phyloP scores from a whole-genome alignment of 2,888 invertebrate genomes.

The Xiphydria camelus region DNA sequence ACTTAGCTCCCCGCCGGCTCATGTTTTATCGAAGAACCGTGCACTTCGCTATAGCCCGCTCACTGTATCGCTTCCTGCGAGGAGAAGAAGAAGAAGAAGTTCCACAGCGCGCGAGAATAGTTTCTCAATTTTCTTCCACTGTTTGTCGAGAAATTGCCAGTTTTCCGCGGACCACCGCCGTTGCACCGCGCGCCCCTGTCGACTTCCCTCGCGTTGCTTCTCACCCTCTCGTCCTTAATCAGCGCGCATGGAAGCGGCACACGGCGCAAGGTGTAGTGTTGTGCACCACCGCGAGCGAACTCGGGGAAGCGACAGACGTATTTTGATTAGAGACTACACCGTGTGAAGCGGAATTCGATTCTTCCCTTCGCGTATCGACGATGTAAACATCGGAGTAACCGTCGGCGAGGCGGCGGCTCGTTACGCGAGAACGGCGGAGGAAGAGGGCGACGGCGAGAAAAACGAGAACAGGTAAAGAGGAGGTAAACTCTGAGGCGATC shows the following conservation, averaged over 20 bases:
- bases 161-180: constrained; percentile 31
- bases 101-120: constrained; percentile 37
- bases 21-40: constrained; percentile 1
- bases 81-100: constrained; percentile 16
- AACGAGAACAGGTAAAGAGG: too few relatives aligned
- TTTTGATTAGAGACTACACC: not conserved
- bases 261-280: too few relatives aligned
- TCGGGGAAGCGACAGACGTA: not conserved
- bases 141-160: constrained; percentile 34
- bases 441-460: too few relatives aligned
- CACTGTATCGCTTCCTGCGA: constrained; percentile 8
- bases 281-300: not conserved
- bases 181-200: constrained; percentile 7
- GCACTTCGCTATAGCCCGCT: not conserved
- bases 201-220: not conserved
- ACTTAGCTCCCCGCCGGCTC: not conserved
- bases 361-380: too few relatives aligned
- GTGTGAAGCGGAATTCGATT: too few relatives aligned
- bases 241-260: too few relatives aligned
- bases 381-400: too few relatives aligned
- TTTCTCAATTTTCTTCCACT: constrained; percentile 40
- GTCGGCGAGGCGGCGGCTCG: too few relatives aligned
- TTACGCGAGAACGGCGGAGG: too few relatives aligned
- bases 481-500: too few relatives aligned
- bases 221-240: not conserved